These are phyloP conservation scores for Sthenelais limicola DNA, from an alignment of 2,888 invertebrate genomes.

Conservation along the genomic window DNA sequence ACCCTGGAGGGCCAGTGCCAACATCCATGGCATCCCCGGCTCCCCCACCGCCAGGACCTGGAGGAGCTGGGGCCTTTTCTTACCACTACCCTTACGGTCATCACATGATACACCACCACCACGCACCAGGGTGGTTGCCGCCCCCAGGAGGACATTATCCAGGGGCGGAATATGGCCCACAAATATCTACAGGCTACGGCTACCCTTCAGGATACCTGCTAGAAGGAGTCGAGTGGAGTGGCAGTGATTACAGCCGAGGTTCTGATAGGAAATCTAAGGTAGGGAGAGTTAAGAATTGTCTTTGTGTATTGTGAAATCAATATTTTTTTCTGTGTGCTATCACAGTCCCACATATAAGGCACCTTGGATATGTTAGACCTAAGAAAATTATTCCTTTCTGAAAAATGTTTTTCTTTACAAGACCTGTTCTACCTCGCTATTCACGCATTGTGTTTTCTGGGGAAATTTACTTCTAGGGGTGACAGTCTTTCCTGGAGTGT, in stretches of 20 bases:
- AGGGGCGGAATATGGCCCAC: background rate
- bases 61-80: background rate
- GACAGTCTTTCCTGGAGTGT: no score
- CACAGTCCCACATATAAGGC: no score
- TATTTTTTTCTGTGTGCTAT: no score
- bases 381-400: no score
- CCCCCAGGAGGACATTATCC: slow-evolving; percentile 7
- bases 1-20: background rate
- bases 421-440: no score
- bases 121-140: background rate
- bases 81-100: background rate
- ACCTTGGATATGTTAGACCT: no score
- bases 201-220: slow-evolving; percentile 5
- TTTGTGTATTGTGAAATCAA: no score
- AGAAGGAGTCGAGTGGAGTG: slow-evolving; percentile 22
- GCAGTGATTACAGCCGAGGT: background rate
- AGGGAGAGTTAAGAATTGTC: no score
- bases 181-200: slow-evolving; percentile 1
- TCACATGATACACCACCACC: background rate
- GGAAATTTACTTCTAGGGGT: no score
- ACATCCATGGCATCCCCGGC: no score
- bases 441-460: no score
- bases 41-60: background rate
- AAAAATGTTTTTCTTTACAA: no score
- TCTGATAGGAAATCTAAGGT: slow-evolving; percentile 14